These are phyloP conservation scores for Dolichallabes microphthalmus DNA, from an alignment of 2,113 vertebrate species.

Conservation along the genomic window DNA sequence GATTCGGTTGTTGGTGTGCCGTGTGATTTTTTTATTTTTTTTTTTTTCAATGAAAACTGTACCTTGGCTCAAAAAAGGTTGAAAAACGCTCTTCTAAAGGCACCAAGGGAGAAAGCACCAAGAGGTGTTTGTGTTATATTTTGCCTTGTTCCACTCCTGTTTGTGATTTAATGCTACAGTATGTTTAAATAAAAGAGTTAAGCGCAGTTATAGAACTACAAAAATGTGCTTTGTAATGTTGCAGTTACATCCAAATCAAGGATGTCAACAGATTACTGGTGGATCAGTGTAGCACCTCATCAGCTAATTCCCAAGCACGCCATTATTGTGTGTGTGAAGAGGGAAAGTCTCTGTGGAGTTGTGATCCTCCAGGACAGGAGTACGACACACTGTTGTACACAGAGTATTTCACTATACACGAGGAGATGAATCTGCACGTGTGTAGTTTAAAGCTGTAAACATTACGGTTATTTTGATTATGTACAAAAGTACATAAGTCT, in stretches of 20 bases:
- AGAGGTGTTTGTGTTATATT: slow-evolving; percentile 21
- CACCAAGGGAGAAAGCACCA: slow-evolving; percentile 16
- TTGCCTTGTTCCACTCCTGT: not conserved
- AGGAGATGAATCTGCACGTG: not conserved
- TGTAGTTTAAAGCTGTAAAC: not conserved
- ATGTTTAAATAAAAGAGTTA: not conserved
- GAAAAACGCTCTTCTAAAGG: no score
- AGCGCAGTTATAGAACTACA: not conserved
- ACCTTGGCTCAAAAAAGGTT: no score
- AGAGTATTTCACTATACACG: not conserved
- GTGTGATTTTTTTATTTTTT: no score
- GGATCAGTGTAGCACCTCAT: not conserved
- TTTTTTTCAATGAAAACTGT: no score
- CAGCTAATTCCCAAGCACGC: not conserved
- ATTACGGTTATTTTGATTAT: not conserved
- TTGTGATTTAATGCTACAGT: not conserved
- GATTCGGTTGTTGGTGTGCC: no score
- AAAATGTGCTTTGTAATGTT: not conserved
- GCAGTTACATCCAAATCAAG: not conserved
- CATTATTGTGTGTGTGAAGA: not conserved
- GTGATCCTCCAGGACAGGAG: not conserved
- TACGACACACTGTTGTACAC: not conserved
- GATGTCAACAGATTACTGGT: not conserved
- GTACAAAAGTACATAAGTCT: not conserved
- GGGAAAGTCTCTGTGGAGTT: not conserved